Evolutionary conservation across 2,888 invertebrate species (phyloP), one percentile per base, ranked within the genome.

Genomic region (Pyrrhia umbra): DNA sequence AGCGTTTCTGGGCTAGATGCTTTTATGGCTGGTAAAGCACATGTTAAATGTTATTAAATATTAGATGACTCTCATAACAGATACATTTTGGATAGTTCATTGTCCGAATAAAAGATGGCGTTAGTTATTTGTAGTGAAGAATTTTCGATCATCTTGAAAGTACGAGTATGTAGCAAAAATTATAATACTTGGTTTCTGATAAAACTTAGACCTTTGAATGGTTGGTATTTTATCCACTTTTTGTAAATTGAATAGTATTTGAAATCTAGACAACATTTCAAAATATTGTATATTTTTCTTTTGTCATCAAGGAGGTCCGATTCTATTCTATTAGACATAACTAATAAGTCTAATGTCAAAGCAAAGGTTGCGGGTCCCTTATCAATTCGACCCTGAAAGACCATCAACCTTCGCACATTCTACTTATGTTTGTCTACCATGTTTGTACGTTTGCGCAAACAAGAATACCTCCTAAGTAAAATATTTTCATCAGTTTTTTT

Each of bases 331-430:
- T 39, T 61, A 25, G 23, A 25, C 18, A 40, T 21, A 43, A 71
- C 64, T 76, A 75, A 70, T 69, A 80, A 71, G 61, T 71, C 67
- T 79, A 83, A 81, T 68, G 61, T 71, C 62, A 68, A 73, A 75
- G 73, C 62, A 80, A 76, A 78, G 71, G 70, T 80, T 62, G 70
- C 63, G 43, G 59, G 72, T 68, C 69, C 80, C 81, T 88, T 86
- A 88, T 86, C 85, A 84, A 78, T 73, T 75, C 63, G 90, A 81
- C 90, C 90, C 72, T 89, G 89, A 82, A 80, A 73, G 60, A 67
- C 58, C 47, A 43, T 51, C 68, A 82, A 84, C 90, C 91, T 90
- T 91, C 90, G 84, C 88, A 89, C 90, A 89, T 88, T 89, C 89
- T 88, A 88, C 78, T 69, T 72, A 81, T 83, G 78, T 85, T 85